Base-by-base conservation (phyloP, 2,113 vertebrate genomes). In the Pyrgilauda ruficollis region DNA sequence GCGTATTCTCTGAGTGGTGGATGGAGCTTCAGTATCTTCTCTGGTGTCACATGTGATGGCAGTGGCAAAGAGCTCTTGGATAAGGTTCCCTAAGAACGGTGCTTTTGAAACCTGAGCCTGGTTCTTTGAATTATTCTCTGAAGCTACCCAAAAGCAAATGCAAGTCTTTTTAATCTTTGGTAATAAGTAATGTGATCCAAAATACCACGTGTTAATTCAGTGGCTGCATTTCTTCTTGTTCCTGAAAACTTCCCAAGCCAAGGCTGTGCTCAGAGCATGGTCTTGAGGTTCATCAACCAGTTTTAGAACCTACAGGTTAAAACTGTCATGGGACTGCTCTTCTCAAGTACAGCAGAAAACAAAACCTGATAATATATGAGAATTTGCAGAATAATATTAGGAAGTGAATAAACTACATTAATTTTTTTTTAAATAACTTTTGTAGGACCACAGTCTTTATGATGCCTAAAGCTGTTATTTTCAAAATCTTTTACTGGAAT, bases 21-120 rank as follows among this genome's bases (percentile, higher is more conserved):
- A 31, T 62, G 46, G 31, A 82, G 15, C 66, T 49, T 70, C 41
- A 22, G 13, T 26, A 35, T 16, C 21, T 74, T 26, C 44, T 53
- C 70, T 79, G n/a, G 18, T 56, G 22, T 44, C 52, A 15, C 2
- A 0, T 56, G 6, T 15, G 39, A 37, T 7, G 23, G 3, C 0
- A 0, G 10, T 1, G 0, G 6, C 11, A 37, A n/a, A 58, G 37
- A 70, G 22, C 11, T 78, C 43, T 58, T 53, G 27, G 10, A 15
- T 33, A 30, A 61, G 21, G 6, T 14, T 72, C 18, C 26, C 10
- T 27, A 67, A 78, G 5, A 0, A 0, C 3, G 3, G 4, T 73
- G 23, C 31, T 85, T 94, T 62, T 39, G 50, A 61, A 82, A 24
- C 22, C 55, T 85, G 87, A 62, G 21, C n/a, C 64, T 69, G 9